Percentiles rank a stretch among this genome's conserved stretches.
Conservation (phyloP, 2,113 vertebrate species). For the Eubucco bourcierii region DNA sequence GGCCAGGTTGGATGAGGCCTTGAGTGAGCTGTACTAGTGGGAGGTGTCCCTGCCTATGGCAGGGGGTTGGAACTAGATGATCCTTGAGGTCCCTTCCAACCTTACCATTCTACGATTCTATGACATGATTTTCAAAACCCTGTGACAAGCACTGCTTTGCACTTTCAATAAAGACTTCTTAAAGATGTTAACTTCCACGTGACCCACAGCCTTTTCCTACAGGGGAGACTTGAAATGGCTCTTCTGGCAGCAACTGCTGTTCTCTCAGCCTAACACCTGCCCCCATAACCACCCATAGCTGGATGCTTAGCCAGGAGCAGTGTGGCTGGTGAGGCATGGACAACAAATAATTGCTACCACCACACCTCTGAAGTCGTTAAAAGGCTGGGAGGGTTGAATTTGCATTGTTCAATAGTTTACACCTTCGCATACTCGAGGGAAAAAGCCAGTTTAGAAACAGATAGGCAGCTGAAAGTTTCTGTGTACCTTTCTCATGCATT, state of each 20-base stretch:
- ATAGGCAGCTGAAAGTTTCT: not conserved
- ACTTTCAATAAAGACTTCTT: not conserved
- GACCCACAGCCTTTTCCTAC: not conserved
- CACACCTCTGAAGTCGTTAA: not conserved
- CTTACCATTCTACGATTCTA: too few species aligned
- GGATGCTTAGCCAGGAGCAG: not conserved
- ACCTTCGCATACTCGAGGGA: not conserved
- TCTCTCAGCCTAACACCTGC: not conserved
- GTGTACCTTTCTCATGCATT: fast-evolving
- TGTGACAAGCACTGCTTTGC: not conserved
- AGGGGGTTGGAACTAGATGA: too few species aligned
- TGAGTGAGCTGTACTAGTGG: too few species aligned
- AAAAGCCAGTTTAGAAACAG: not conserved
- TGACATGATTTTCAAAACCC: not conserved
- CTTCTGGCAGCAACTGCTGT: not conserved
- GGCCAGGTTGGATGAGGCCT: too few species aligned
- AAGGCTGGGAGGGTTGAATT: not conserved
- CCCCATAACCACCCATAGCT: not conserved
- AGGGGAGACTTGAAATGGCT: not conserved
- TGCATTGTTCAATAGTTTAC: not conserved
- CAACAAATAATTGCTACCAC: not conserved
- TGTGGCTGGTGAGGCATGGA: fast-evolving
- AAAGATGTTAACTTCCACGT: not conserved
- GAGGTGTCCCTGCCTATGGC: too few species aligned
- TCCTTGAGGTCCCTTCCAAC: too few species aligned